Percentiles rank a stretch among this genome's conserved stretches.
phyloP scores from a whole-genome alignment of 2,113 vertebrate species.

The Halcyon senegalensis region DNA sequence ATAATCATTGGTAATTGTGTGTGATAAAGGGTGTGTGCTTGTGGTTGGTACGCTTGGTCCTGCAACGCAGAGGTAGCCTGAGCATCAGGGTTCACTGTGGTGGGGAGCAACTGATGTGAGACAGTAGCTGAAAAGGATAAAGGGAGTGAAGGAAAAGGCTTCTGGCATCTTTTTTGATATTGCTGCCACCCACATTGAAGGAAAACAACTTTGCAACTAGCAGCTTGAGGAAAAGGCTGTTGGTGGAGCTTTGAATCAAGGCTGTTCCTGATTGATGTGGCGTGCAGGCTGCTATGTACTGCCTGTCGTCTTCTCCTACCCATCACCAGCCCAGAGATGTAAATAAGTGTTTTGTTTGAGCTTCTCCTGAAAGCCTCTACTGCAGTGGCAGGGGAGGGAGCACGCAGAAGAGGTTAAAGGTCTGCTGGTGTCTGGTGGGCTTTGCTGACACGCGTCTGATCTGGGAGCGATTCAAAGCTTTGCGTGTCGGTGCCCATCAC shows the following conservation, averaged over 20 bases:
- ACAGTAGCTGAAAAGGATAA: not conserved
- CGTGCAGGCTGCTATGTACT: not conserved
- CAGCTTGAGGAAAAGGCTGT: not conserved
- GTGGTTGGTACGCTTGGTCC: not conserved
- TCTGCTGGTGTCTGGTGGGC: not conserved
- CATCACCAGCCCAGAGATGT: not conserved
- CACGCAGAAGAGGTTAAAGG: not conserved
- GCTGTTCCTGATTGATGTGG: not conserved
- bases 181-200: not conserved
- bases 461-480: not conserved
- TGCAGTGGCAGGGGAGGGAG: not conserved
- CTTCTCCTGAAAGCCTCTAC: not conserved
- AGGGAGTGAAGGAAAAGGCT: not conserved
- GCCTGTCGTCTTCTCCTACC: not conserved
- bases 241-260: not conserved
- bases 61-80: not conserved
- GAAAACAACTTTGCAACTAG: not conserved
- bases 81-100: not conserved
- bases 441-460: not conserved
- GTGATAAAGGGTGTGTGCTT: not conserved
- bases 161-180: not conserved
- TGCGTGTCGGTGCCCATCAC: rapidly evolving
- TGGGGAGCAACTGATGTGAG: not conserved
- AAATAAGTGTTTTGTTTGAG: not conserved
- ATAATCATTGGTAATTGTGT: not conserved